Evolutionary conservation across 2,888 invertebrate genomes (phyloP), one percentile per base, ranked within the genome.

Genomic region (Beris morrisii): DNA sequence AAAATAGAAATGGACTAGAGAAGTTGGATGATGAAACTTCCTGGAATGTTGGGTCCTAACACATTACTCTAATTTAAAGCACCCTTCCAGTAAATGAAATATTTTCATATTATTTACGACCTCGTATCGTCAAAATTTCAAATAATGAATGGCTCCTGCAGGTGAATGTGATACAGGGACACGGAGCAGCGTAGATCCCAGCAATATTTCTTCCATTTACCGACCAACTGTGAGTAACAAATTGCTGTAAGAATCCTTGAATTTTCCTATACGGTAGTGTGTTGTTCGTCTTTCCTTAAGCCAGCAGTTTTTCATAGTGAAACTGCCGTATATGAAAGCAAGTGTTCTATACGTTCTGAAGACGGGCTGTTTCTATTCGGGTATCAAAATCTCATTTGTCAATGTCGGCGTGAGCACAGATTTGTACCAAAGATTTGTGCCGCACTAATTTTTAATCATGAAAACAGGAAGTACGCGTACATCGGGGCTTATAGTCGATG

Each of bases 191-290:
- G 31, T 59, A 38, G n/a, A 50, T 38, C 28, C 32, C 32, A n/a
- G 30, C 44, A 15, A 32, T 59, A 48, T 32, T 22, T 59, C 59
- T 48, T 59, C 31, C 50, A 50, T 59, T 59, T 50, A 48, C 30
- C 50, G 46, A 48, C 50, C 59, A 59, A 48, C 59, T 59, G 59
- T 59, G 59, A 59, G 50, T 59, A 59, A 59, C 50, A 59, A 59
- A 59, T 59, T 48, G 59, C 22, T 46, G n/a, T 22, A 59, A 59
- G 50, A 59, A 48, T 56, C 30, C 46, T 45, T 44, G 46, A 28
- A 56, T 11, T 56, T n/a, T 6, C 11, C 3, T 43, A 15, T 22
- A 9, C 22, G 38, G 38, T 11, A 15, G 9, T 9, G 45, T 32
- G 13, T 11, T 59, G 13, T 43, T 43, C 22, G 32, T 50, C 48